Evolutionary conservation across 2,797 vertebrate genomes (phyloP).

Genomic region (Cyprinella venusta): DNA sequence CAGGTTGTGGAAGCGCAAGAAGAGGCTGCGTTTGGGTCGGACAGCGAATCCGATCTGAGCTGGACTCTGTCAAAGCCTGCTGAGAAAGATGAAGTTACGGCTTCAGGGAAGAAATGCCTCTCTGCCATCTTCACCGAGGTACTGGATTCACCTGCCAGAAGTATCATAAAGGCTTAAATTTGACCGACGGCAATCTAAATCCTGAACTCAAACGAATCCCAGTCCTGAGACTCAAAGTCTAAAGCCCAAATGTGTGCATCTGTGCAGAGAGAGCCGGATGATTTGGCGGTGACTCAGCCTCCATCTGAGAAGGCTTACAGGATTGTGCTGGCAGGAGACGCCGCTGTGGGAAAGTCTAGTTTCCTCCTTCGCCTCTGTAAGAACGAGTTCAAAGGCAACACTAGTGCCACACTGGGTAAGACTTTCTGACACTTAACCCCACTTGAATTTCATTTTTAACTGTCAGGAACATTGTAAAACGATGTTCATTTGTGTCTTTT

Average conservation of each 20-base stretch:
- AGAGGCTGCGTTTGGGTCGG: conserved; percentile 80
- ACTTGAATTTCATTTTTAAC: neutral
- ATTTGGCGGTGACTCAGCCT: conserved; percentile 59
- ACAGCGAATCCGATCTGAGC: conserved; percentile 76
- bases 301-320: conserved; percentile 89
- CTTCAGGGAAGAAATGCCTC: conserved; percentile 82
- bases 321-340: conserved; percentile 93
- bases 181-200: neutral
- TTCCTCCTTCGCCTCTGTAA: conserved; percentile 96
- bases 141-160: conserved; percentile 32
- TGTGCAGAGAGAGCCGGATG: conserved; percentile 73
- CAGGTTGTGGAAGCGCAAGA: conserved; percentile 85
- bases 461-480: neutral
- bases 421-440: neutral
- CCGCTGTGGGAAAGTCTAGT: conserved; percentile 96
- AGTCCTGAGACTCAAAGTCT: neutral
- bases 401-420: conserved; percentile 89
- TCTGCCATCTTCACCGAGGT: conserved; percentile 85
- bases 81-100: conserved; percentile 65
- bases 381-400: conserved; percentile 91
- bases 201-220: neutral
- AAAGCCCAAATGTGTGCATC: conserved; percentile 22
- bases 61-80: conserved; percentile 77
- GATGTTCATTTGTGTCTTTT: neutral
- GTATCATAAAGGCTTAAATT: neutral